phyloP scores from a whole-genome alignment of 2,113 vertebrate species.

The Dinomys branickii region DNA sequence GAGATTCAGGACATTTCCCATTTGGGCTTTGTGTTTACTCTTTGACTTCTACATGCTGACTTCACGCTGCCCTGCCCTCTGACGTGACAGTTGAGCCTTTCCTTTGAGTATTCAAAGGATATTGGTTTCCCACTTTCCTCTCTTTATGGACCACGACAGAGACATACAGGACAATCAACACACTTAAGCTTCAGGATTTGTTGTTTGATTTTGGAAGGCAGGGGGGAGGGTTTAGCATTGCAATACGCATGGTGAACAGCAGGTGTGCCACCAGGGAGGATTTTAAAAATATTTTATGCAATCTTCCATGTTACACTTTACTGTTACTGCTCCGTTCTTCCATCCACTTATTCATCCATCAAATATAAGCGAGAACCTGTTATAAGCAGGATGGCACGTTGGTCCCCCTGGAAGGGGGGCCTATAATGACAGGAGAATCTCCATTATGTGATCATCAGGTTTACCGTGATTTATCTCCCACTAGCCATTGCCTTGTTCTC shows the following conservation, averaged over 20 bases:
- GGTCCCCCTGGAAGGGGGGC: background rate
- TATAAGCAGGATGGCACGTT: background rate
- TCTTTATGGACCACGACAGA: background rate
- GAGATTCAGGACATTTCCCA: constrained; percentile 37
- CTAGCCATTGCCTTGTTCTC: background rate
- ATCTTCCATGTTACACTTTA: background rate
- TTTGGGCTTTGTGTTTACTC: background rate
- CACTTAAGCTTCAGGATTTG: background rate
- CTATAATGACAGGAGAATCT: background rate
- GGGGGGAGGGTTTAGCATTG: background rate
- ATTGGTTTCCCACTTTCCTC: background rate
- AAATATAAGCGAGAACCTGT: background rate
- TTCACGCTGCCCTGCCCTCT: background rate
- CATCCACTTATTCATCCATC: background rate
- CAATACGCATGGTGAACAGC: background rate
- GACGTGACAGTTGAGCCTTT: background rate
- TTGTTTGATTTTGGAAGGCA: background rate
- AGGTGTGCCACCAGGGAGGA: background rate
- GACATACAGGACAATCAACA: background rate
- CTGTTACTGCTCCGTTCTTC: background rate
- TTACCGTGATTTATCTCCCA: background rate
- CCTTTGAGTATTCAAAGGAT: background rate
- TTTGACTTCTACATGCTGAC: background rate
- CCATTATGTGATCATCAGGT: background rate
- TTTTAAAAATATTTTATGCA: background rate